phyloP scores from a whole-genome alignment of 37 sponge, comb jelly and placozoan species.

The Petrosia ficiformis region DNA sequence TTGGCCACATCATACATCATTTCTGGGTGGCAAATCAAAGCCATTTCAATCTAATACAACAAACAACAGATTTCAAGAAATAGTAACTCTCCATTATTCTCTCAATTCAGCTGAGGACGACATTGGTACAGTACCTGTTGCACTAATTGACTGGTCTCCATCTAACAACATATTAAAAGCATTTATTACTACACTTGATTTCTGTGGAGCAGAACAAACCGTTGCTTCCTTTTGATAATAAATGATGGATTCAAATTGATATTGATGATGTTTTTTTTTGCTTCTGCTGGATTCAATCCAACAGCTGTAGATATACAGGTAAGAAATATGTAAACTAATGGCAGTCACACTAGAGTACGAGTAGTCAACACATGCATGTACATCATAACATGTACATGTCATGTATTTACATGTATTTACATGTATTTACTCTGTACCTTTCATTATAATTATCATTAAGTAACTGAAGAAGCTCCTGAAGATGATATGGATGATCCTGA shows the following conservation, averaged over 20 bases:
- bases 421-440: too few species aligned
- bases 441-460: too few species aligned
- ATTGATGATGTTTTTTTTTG: slow-evolving; percentile 91
- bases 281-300: slow-evolving; percentile 41
- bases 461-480: slow-evolving; percentile 73
- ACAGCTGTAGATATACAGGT: slow-evolving; percentile 61
- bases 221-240: too few species aligned
- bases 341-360: too few species aligned
- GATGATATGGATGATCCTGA: slow-evolving; percentile 10
- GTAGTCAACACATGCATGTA: too few species aligned
- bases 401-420: too few species aligned
- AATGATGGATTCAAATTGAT: slow-evolving; percentile 68
- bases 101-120: background rate
- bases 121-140: slow-evolving; percentile 8
- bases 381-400: too few species aligned
- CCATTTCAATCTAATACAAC: background rate
- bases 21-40: background rate
- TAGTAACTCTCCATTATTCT: background rate
- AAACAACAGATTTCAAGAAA: background rate
- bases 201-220: slow-evolving; percentile 56
- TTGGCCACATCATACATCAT: background rate
- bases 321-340: too few species aligned
- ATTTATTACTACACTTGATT: slow-evolving; percentile 37
- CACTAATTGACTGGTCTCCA: slow-evolving; percentile 20
- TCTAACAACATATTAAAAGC: slow-evolving; percentile 29